Evolutionary conservation across 23 tunicate genomes (phyloP), one percentile per base, ranked within the genome.

Genomic region (Halocynthia aurantium): DNA sequence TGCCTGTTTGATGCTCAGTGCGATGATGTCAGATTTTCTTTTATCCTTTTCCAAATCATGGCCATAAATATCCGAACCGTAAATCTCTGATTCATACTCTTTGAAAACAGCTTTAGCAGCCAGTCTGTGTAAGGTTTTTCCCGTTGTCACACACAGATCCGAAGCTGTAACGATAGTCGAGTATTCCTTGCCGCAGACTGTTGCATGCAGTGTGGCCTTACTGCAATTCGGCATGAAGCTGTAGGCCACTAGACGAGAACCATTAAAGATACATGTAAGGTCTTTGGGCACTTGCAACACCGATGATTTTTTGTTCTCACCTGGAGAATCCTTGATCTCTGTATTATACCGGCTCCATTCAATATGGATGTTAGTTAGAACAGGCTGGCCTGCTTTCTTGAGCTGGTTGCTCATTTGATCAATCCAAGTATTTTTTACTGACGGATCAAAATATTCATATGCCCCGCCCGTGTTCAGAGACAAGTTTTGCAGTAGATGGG

Each of bases 71-170:
- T 72, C 80, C 7, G 76, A 83, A 21, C 80, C 86, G 22, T 66
- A 69, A 76, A 72, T 74, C 6, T 84, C 87, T 7, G 72, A 71
- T 53, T 88, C 95, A 67, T 78, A 74, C 55, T 88, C 95, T 58
- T 80, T 73, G 71, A 88, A 84, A 55, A 88, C 58, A 8, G 95
- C 84, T 40, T 86, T 70, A 8, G 95, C 67, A 8, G 87, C 78
- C 55, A 88, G 80, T 7, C 82, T 81, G 62, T 88, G 95, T 50
- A 86, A 68, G 54, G 82, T 86, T 75, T 69, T 79, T 56, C 95
- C 95, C 22, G 79, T 82, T 11, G 70, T 79, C 18, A 80, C 55
- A 52, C 81, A 72, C 6, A 83, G 81, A 19, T 55, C 76, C 31
- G 77, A 65, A 5, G 83, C 81, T 6, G 84, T 78, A 8, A 83